phyloP scores from a whole-genome alignment of 2,113 vertebrate genomes.

The Sorex fumeus region DNA sequence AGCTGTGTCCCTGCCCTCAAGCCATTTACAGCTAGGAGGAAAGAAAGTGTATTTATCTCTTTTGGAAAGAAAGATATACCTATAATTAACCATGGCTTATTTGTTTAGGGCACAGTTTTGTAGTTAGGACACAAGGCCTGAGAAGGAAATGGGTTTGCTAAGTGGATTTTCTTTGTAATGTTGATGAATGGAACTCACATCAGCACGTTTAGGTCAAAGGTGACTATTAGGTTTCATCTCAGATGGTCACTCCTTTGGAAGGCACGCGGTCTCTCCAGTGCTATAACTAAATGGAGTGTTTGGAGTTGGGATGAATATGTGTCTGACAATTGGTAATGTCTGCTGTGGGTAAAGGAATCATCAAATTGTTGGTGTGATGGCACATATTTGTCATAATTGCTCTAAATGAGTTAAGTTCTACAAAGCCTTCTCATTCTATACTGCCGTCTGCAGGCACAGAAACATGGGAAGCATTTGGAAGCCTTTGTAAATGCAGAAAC shows the following conservation, averaged over 20 bases:
- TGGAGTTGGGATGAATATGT: not conserved
- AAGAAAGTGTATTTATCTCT: not conserved
- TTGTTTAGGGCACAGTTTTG: not conserved
- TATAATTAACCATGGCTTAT: not conserved
- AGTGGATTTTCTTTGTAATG: slow-evolving; percentile 22
- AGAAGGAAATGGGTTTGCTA: slow-evolving; percentile 2
- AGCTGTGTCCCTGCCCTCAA: not conserved
- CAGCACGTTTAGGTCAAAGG: not conserved
- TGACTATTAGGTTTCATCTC: not conserved
- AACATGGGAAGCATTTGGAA: not conserved
- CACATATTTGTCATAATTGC: not conserved
- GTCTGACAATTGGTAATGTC: not conserved
- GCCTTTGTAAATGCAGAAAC: not conserved
- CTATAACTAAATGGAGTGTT: not conserved
- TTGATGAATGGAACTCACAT: not conserved
- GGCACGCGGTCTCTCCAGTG: not conserved
- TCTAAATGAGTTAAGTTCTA: not conserved
- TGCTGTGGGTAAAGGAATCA: not conserved
- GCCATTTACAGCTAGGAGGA: not conserved
- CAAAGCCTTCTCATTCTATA: not conserved
- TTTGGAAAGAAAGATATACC: not conserved
- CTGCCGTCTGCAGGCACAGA: not conserved
- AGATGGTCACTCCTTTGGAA: not conserved
- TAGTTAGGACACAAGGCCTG: not conserved
- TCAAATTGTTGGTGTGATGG: not conserved